Evolutionary conservation across 30 jellyfish, hydroid and myxozoan species (phyloP).

Genomic region (Sanderia malayensis): DNA sequence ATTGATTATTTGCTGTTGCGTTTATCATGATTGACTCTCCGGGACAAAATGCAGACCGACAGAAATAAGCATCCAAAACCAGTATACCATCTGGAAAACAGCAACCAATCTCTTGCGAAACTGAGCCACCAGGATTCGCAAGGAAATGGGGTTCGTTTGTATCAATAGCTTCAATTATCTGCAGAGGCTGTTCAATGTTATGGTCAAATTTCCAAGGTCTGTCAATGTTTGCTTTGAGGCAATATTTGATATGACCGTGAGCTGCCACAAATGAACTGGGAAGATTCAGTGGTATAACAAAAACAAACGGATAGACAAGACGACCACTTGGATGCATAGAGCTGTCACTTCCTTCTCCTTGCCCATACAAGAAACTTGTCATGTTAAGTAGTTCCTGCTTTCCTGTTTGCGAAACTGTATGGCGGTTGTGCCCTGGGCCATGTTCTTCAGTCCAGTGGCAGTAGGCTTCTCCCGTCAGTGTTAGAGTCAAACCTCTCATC

Average conservation of each 20-base stretch:
- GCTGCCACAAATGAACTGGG: not conserved
- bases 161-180: not conserved
- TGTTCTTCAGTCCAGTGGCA: not conserved
- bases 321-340: not conserved
- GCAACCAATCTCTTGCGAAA: not conserved
- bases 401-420: not conserved
- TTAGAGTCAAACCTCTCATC: not conserved
- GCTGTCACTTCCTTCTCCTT: not conserved
- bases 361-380: not conserved
- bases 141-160: not conserved
- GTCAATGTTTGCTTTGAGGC: not conserved
- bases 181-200: not conserved
- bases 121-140: not conserved
- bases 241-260: not conserved
- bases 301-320: not conserved
- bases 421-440: not conserved
- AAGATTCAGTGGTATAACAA: not conserved
- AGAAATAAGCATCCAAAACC: not conserved
- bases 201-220: not conserved
- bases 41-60: not conserved
- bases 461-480: not conserved
- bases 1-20: not conserved
- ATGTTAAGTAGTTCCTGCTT: not conserved
- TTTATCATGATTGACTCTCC: not conserved
- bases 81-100: not conserved